phyloP scores from a whole-genome alignment of 2,797 vertebrate species.

The Pterois miles region DNA sequence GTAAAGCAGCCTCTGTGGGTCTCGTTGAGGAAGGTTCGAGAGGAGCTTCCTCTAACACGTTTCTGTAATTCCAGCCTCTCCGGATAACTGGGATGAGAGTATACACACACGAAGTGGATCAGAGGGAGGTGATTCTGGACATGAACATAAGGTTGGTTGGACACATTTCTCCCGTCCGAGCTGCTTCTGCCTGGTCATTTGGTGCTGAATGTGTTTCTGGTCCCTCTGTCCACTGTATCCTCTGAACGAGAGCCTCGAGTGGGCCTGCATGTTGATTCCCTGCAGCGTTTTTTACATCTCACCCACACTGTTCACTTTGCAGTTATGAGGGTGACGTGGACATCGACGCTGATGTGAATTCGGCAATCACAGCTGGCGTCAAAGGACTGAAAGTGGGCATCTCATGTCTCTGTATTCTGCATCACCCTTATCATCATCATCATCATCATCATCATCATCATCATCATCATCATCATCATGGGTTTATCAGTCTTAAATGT shows the following conservation, averaged over 20 bases:
- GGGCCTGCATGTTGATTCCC: not conserved
- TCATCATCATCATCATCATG: not conserved
- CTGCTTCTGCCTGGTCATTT: not conserved
- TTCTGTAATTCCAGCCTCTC: constrained; percentile 85
- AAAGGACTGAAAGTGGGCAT: constrained; percentile 89
- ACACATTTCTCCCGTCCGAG: not conserved
- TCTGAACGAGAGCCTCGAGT: too few relatives aligned
- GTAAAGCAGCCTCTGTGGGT: too few relatives aligned
- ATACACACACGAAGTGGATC: constrained; percentile 88
- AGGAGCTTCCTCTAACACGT: not conserved
- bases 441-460: not conserved
- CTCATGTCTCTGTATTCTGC: not conserved
- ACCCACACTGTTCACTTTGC: constrained; percentile 26
- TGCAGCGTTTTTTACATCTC: not conserved
- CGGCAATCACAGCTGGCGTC: constrained; percentile 88
- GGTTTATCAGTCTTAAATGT: not conserved
- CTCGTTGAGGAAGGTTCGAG: not conserved
- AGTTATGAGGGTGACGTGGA: constrained; percentile 93
- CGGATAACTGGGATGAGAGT: constrained; percentile 89
- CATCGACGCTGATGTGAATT: constrained; percentile 89
- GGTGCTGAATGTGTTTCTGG: not conserved
- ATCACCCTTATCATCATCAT: not conserved
- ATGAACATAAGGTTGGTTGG: constrained; percentile 88
- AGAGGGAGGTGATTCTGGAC: constrained; percentile 91
- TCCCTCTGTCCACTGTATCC: not conserved